Conservation (phyloP, 2,797 vertebrate species). For the Harpagifer antarcticus region DNA sequence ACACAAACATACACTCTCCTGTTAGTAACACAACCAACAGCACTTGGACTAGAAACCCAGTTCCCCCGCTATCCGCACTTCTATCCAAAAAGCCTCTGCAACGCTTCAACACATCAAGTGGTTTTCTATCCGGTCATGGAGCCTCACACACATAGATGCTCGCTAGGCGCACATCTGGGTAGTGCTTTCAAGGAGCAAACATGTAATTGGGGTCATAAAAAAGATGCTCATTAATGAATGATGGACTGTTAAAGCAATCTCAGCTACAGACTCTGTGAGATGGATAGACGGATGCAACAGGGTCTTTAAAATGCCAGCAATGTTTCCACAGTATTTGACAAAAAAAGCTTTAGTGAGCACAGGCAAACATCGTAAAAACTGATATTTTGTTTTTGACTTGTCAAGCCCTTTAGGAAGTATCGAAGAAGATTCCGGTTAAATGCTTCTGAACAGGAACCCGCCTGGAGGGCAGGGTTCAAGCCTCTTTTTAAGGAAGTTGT, state of each 20-base stretch:
- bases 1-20: conserved; percentile 32
- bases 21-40: conserved; percentile 25
- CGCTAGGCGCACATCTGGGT: conserved; percentile 52
- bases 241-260: conserved; percentile 73
- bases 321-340: conserved; percentile 10
- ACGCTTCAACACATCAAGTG: conserved; percentile 25
- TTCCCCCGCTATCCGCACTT: conserved; percentile 17
- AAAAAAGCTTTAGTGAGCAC: neutral
- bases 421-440: conserved; percentile 16
- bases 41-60: conserved; percentile 49
- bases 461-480: conserved; percentile 42
- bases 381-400: conserved; percentile 26
- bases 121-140: conserved; percentile 49
- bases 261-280: conserved; percentile 34
- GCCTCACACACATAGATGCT: conserved; percentile 46
- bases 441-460: conserved; percentile 35
- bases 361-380: neutral
- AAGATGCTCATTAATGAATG: conserved; percentile 79
- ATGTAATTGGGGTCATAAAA: conserved; percentile 68
- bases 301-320: conserved; percentile 9
- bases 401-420: conserved; percentile 10
- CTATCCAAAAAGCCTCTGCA: conserved; percentile 46
- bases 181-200: conserved; percentile 65
- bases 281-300: conserved; percentile 38
- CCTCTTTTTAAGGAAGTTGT: conserved; percentile 21